These are phyloP conservation scores for Villa cingulata DNA, from an alignment of 2,888 invertebrate species.

Conservation along the genomic window DNA sequence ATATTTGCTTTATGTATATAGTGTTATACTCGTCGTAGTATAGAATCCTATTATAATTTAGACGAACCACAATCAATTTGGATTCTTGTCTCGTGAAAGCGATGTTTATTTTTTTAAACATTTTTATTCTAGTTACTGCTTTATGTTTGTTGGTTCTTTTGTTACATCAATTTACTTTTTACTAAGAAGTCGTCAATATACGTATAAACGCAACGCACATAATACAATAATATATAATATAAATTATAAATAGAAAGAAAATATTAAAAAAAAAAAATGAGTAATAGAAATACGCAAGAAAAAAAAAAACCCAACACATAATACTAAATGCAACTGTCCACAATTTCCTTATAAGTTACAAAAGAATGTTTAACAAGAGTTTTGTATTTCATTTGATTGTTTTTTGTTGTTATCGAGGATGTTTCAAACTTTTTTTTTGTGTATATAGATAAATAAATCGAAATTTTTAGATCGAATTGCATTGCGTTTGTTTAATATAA, in stretches of 20 bases:
- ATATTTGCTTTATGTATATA: too few relatives aligned
- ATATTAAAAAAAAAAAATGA: not conserved
- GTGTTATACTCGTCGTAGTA: too few relatives aligned
- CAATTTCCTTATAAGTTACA: not conserved
- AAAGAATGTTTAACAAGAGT: not conserved
- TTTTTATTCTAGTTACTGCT: too few relatives aligned
- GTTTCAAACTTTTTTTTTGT: too few relatives aligned
- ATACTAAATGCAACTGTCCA: not conserved
- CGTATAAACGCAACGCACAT: too few relatives aligned
- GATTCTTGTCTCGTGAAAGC: not conserved
- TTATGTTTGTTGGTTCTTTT: not conserved
- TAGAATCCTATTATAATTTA: too few relatives aligned
- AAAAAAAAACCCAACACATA: not conserved
- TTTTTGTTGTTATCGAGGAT: too few relatives aligned
- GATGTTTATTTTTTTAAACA: not conserved
- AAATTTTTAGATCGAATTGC: too few relatives aligned
- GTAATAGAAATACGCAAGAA: not conserved
- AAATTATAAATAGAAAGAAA: not conserved
- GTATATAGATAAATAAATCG: too few relatives aligned
- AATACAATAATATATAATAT: not conserved
- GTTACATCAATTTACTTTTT: not conserved
- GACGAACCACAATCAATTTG: not conserved
- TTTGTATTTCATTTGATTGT: not conserved
- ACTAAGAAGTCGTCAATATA: not conserved
- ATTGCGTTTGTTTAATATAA: too few relatives aligned